Evolutionary conservation across 2,888 invertebrate genomes (phyloP).

Genomic region (Pseudanteris insignis): DNA sequence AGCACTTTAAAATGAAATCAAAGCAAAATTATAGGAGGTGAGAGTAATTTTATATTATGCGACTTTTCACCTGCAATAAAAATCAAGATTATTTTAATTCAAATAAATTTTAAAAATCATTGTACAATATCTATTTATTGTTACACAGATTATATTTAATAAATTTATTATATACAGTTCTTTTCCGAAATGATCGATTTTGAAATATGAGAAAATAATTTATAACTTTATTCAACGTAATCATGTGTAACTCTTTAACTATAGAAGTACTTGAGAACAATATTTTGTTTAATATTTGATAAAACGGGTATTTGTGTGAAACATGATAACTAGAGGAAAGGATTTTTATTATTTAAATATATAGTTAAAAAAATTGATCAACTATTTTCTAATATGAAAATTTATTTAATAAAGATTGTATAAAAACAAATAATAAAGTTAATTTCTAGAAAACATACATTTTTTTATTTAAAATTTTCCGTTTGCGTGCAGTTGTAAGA

Average conservation of each 20-base stretch:
- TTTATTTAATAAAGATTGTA: background rate
- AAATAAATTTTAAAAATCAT: too few relatives aligned
- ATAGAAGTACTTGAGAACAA: background rate
- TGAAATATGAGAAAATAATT: slow-evolving; percentile 1
- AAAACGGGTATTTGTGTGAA: slow-evolving; percentile 11
- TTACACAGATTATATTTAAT: too few relatives aligned
- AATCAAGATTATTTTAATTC: too few relatives aligned
- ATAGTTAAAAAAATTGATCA: background rate
- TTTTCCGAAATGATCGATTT: slow-evolving; percentile 5
- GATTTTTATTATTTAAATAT: slow-evolving; percentile 1
- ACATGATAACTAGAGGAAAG: slow-evolving; percentile 1
- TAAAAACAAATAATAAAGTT: slow-evolving; percentile 4
- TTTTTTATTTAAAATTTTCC: background rate
- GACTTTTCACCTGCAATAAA: too few relatives aligned
- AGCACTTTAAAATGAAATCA: too few relatives aligned
- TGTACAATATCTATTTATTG: too few relatives aligned
- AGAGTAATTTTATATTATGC: too few relatives aligned
- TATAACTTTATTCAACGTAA: slow-evolving; percentile 3
- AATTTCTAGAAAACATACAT: slow-evolving; percentile 2
- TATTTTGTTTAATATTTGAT: background rate
- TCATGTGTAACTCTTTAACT: background rate
- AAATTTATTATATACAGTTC: too few relatives aligned
- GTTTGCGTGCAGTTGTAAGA: background rate
- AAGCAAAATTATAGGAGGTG: too few relatives aligned
- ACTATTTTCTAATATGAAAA: background rate